Evolutionary conservation across 1,140 invertebrate species (phyloP), one percentile per base, ranked within the genome.

Genomic region (Zaprionus capensis): DNA sequence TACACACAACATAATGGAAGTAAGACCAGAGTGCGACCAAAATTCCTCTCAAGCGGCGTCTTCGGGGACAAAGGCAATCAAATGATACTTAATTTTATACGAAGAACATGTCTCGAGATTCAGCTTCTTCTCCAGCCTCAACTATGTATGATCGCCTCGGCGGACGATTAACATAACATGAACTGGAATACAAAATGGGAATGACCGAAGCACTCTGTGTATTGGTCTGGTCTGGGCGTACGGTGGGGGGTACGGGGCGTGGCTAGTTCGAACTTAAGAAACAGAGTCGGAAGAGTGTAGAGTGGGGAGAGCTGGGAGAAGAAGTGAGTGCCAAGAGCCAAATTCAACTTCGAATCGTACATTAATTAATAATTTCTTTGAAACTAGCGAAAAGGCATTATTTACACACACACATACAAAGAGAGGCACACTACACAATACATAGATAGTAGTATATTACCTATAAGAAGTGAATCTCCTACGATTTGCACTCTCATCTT

Each of bases 61-160:
- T 62, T 62, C 62, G 34, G 34, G 24, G 65, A 87, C 77, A 88
- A 79, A 82, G 75, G 70, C 82, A 84, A 84, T 84, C 84, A 88
- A 88, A 81, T 63, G 71, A 66, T 81, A 73, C 77, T 88, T 87
- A 87, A 88, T 87, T 83, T 87, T 88, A 87, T 87, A 88, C 83
- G 88, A 78, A 78, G 81, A 86, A 88, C 81, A 87, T 87, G 81
- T 88, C 78, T 77, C 72, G 61, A 26, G 17, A 44, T 22, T 20
- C 51, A 61, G 44, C 44, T 41, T 63, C 53, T 36, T 69, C 61
- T 49, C 12, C 38, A 17, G 17, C 46, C 20, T 51, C 65, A 83
- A 55, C 68, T 66, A 46, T 17, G n/a, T 66, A 63, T 17, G 46
- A 71, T 70, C 70, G 59, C n/a, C 57, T 75, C 74, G 62, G 51